A percentile compares a stretch with the other conserved stretches of the same genome.
Evolutionary conservation across 2,113 vertebrate species (phyloP).

Genomic region (Desmodus rotundus): DNA sequence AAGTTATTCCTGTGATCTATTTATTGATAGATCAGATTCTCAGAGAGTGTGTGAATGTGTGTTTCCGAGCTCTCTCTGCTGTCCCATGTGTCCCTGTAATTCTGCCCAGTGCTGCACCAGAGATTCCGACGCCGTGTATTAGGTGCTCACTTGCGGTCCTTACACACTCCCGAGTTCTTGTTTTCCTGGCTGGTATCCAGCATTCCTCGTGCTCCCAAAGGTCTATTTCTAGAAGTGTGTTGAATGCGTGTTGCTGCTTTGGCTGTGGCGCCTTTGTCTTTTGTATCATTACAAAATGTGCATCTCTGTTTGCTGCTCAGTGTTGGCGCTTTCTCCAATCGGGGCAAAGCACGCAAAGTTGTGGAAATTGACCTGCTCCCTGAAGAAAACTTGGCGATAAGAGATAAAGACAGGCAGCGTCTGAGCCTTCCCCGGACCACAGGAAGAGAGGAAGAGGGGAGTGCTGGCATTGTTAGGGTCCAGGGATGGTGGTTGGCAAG

Average conservation of each 20-base stretch:
- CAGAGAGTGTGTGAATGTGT: not conserved
- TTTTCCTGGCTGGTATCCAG: not conserved
- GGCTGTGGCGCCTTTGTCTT: not conserved
- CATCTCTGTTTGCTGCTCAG: not conserved
- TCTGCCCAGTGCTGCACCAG: not conserved
- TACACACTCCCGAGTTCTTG: not conserved
- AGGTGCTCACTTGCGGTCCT: not conserved
- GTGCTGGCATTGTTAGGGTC: not conserved
- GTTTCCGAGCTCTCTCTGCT: not conserved
- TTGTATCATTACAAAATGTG: not conserved
- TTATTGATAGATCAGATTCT: not conserved
- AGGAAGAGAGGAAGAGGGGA: not conserved
- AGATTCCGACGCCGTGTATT: not conserved
- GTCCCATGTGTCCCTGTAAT: not conserved
- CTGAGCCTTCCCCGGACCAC: not conserved
- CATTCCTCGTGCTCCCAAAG: not conserved
- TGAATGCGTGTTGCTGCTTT: not conserved
- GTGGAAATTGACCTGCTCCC: not conserved
- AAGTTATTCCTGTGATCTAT: not conserved
- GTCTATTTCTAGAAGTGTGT: not conserved
- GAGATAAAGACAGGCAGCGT: not conserved
- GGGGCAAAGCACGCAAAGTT: not conserved
- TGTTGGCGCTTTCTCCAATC: not conserved
- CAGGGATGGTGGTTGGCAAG: rapidly evolving
- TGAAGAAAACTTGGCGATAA: not conserved